These are phyloP conservation scores for Tetrax tetrax DNA, from an alignment of 2,113 vertebrate genomes.

Conservation along the genomic window DNA sequence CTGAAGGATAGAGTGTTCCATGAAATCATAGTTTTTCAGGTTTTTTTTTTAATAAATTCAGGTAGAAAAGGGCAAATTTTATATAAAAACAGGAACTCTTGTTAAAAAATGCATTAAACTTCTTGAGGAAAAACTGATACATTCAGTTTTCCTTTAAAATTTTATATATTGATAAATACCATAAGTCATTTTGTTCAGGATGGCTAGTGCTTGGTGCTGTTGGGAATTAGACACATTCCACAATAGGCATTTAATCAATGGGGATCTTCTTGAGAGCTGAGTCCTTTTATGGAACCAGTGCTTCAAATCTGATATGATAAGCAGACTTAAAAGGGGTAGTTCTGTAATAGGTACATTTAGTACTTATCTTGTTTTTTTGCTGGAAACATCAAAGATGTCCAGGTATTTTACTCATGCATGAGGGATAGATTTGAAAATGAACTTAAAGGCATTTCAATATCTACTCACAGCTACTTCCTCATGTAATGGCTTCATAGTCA, in stretches of 20 bases:
- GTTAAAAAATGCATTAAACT: not conserved
- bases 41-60: not conserved
- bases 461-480: not conserved
- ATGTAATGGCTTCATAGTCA: not conserved
- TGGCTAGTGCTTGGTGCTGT: not conserved
- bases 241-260: not conserved
- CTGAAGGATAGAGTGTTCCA: not conserved
- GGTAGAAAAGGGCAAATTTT: not conserved
- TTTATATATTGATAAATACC: not conserved
- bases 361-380: not conserved
- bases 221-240: not conserved
- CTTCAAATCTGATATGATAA: not conserved
- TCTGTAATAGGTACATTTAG: not conserved
- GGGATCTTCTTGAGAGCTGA: not conserved
- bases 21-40: not conserved
- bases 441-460: not conserved
- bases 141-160: not conserved
- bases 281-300: not conserved
- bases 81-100: not conserved
- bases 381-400: not conserved
- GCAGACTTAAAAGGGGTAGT: not conserved
- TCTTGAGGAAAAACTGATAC: not conserved
- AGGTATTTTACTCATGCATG: not conserved
- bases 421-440: not conserved
- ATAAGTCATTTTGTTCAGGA: not conserved